Base-by-base conservation (phyloP, 1,140 invertebrate species). In the Drosophila rufa region DNA sequence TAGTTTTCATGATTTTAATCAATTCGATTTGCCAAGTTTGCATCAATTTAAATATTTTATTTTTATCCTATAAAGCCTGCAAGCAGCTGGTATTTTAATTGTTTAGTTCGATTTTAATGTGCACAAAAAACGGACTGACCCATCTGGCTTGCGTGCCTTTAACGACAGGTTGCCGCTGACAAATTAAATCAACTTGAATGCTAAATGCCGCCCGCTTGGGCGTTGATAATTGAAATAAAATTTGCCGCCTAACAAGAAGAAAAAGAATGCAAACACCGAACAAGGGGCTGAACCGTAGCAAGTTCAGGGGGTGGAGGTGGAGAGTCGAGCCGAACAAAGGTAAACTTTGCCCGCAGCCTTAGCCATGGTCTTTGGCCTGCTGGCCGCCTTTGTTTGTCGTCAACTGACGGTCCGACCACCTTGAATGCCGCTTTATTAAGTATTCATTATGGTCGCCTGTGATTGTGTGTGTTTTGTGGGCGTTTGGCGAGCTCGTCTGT, bases 381-480 rank as follows among this genome's bases (percentile, higher is more conserved):
- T 74, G 67, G 67, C 46, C 58, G 59, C 66, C 70, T 75, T 64
- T 25, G 47, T 45, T 65, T 76, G 65, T 22, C 42, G 50, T 57
- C 67, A 47, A 61, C 61, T 51, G 71, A 56, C 46, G 48, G 75
- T 53, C 69, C 46, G 76, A 78, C 78, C 75, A 70, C 71, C 79
- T 75, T 79, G 74, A 79, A 87, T 53, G 66, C 74, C 81, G 82
- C 85, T 84, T 89, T 89, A 89, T 89, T 89, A 89, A 89, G 84
- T 89, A 89, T 89, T 89, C 84, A 89, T 89, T 89, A 89, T 79
- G 78, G 80, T 87, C 84, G 80, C 78, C 84, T 82, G 79, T 67
- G 48, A 58, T 82, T 76, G 70, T 75, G 58, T 67, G 22, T 47
- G 61, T 73, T 59, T 66, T 73, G 46, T 51, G 17, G 48, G 58